Evolutionary conservation across 2,113 vertebrate genomes (phyloP).

Genomic region (Galbula dea): DNA sequence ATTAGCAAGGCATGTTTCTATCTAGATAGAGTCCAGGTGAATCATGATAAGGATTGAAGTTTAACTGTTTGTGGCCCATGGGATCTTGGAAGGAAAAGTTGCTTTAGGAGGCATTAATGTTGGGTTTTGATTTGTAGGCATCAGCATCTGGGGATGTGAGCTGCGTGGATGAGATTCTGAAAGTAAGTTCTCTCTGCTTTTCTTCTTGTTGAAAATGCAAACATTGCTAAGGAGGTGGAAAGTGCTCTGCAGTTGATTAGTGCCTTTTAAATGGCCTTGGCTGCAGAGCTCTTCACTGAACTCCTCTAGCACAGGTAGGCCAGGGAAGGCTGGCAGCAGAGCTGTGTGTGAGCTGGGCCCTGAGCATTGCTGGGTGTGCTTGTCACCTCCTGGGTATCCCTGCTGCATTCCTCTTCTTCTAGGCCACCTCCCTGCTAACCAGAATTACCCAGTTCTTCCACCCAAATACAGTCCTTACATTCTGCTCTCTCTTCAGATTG

Average conservation of each 20-base stretch:
- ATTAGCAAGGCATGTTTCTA: neutral
- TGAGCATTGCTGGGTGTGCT: neutral
- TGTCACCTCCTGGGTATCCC: neutral
- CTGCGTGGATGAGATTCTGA: slow-evolving; percentile 98
- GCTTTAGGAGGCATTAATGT: neutral
- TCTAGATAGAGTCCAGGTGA: neutral
- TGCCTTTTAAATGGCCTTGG: neutral
- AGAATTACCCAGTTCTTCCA: neutral
- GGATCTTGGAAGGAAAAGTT: neutral
- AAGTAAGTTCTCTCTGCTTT: slow-evolving; percentile 78
- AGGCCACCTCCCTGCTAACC: neutral
- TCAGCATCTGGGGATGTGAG: slow-evolving; percentile 89
- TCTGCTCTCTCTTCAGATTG: neutral
- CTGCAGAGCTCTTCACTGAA: neutral
- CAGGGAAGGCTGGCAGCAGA: neutral
- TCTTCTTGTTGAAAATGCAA: neutral
- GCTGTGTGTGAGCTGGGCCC: neutral
- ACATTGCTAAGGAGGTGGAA: neutral
- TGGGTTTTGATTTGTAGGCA: slow-evolving; percentile 76
- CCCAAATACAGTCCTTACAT: neutral
- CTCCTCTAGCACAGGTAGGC: neutral
- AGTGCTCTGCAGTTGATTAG: neutral
- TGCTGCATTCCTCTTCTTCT: neutral
- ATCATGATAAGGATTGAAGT: neutral
- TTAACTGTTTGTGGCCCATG: neutral